Conservation (phyloP, 2,113 vertebrate genomes). For the Plecturocebus donacophilus region DNA sequence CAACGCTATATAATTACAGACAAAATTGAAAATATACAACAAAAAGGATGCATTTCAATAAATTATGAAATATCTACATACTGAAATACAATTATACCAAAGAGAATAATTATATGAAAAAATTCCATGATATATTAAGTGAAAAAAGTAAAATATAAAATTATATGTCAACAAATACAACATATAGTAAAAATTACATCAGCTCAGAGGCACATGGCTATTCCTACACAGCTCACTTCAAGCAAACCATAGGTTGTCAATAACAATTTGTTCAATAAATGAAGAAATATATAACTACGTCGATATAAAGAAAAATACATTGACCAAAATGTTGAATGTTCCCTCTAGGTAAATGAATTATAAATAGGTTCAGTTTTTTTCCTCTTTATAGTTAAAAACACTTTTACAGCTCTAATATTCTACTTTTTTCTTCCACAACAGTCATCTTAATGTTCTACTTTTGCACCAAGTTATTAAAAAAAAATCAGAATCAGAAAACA, state of each 20-base stretch:
- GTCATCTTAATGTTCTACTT: neutral
- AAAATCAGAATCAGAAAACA: neutral
- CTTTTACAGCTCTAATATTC: neutral
- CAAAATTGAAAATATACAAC: neutral
- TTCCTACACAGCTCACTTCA: neutral
- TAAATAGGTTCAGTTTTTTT: neutral
- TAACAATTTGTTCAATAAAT: neutral
- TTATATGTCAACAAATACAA: neutral
- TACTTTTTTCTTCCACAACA: neutral
- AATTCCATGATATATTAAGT: neutral
- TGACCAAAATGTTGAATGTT: constrained; percentile 11
- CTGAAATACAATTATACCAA: neutral
- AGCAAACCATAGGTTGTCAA: neutral
- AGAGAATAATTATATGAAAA: neutral
- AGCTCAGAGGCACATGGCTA: neutral
- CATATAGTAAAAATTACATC: neutral
- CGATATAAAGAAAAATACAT: neutral
- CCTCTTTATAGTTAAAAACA: neutral
- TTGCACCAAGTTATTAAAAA: neutral
- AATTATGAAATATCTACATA: neutral
- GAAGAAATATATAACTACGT: neutral
- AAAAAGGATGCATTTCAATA: neutral
- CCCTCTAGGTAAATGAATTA: neutral
- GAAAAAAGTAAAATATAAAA: constrained; percentile 49
- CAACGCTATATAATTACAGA: neutral